These are phyloP conservation scores for Mesocricetus auratus DNA, from an alignment of 2,113 vertebrate species.

Conservation along the genomic window DNA sequence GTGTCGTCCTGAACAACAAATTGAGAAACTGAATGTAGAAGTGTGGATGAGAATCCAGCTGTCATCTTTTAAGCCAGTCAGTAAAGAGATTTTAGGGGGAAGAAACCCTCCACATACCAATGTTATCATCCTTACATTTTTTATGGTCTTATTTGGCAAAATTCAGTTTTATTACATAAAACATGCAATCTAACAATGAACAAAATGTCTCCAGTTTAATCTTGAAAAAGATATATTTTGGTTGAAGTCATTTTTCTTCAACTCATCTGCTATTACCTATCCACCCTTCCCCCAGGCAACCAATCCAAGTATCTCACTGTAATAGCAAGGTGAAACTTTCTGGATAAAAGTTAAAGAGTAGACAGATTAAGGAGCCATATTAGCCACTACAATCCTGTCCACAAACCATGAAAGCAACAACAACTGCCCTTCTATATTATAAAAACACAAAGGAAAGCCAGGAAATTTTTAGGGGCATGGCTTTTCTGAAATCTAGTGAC, in stretches of 20 bases:
- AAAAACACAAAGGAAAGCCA: neutral
- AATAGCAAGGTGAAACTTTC: constrained; percentile 1
- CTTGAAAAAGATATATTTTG: constrained; percentile 37
- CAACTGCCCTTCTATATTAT: neutral
- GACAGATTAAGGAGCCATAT: neutral
- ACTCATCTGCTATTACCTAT: neutral
- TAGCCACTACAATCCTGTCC: neutral
- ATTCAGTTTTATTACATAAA: constrained; percentile 53
- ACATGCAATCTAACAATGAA: constrained; percentile 31
- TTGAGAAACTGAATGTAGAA: neutral
- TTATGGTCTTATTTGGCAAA: constrained; percentile 41
- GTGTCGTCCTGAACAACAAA: neutral
- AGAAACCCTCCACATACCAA: neutral
- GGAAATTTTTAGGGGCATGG: neutral
- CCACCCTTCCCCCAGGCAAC: neutral
- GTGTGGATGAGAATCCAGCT: neutral
- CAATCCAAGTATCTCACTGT: neutral
- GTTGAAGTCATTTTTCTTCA: constrained; percentile 12
- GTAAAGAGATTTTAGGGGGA: neutral
- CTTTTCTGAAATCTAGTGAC: constrained; percentile 45
- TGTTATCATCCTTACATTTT: neutral
- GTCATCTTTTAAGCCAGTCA: constrained; percentile 7
- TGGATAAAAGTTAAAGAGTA: neutral
- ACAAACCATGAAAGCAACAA: neutral
- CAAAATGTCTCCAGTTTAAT: neutral